These are phyloP conservation scores for Dromius quadrimaculatus DNA, from an alignment of 2,888 invertebrate species.

Conservation along the genomic window DNA sequence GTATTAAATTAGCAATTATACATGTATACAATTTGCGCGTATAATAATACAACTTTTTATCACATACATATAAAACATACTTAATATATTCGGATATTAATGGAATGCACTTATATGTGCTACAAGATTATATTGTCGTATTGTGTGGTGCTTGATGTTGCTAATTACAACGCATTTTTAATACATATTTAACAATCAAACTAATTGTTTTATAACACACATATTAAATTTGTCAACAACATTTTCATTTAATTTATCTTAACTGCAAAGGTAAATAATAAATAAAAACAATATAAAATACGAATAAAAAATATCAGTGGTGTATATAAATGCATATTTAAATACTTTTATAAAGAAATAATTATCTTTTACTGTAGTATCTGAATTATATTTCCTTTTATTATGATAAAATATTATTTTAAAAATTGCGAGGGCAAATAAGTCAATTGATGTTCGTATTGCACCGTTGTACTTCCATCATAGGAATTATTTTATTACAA, in stretches of 20 bases:
- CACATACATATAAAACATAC: constrained; percentile 39
- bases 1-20: constrained; percentile 22
- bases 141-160: constrained; percentile 43
- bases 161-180: constrained; percentile 43
- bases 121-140: constrained; percentile 43
- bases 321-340: constrained; percentile 28
- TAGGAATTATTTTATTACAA: constrained; percentile 27
- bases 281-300: constrained; percentile 26
- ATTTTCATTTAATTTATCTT: constrained; percentile 18
- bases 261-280: constrained; percentile 10
- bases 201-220: constrained; percentile 38
- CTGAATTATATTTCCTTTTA: constrained; percentile 4
- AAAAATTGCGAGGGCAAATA: constrained; percentile 31
- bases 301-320: constrained; percentile 18
- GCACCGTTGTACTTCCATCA: constrained; percentile 28
- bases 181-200: constrained; percentile 42
- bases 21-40: constrained; percentile 28
- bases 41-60: constrained; percentile 32
- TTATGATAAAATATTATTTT: constrained; percentile 1
- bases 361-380: too few relatives aligned
- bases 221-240: constrained; percentile 35
- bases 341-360: not conserved
- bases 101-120: constrained; percentile 40
- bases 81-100: constrained; percentile 25
- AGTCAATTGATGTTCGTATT: constrained; percentile 18